phyloP scores from a whole-genome alignment of 1,140 invertebrate species.

The Pseudomyrmex concolor region DNA sequence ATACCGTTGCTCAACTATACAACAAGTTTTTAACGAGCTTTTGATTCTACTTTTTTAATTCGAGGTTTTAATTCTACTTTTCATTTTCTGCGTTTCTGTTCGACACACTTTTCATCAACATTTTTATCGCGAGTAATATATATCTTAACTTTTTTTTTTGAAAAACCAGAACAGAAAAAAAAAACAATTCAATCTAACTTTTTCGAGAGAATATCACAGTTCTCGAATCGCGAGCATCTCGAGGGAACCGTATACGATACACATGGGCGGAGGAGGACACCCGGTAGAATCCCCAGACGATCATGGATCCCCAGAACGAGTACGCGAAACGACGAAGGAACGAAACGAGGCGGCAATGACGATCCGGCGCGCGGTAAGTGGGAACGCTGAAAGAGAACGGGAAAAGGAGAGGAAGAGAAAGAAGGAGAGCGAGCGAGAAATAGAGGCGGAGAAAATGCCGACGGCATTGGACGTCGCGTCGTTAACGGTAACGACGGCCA shows the following conservation, averaged over 20 bases:
- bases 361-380: conserved; percentile 31
- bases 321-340: conserved; percentile 43
- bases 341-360: conserved; percentile 56
- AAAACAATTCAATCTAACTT: too few relatives aligned
- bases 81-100: too few relatives aligned
- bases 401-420: conserved; percentile 49
- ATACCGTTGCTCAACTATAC: too few relatives aligned
- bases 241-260: not conserved
- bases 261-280: conserved; percentile 1
- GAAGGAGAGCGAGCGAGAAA: conserved; percentile 49
- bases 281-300: conserved; percentile 50
- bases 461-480: conserved; percentile 76
- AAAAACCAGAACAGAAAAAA: too few relatives aligned
- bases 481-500: conserved; percentile 81
- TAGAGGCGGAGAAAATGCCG: conserved; percentile 62
- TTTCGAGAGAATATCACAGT: not conserved
- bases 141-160: too few relatives aligned
- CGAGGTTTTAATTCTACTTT: too few relatives aligned
- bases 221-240: not conserved
- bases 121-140: not conserved
- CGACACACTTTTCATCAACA: not conserved
- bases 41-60: too few relatives aligned
- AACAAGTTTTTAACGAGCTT: too few relatives aligned
- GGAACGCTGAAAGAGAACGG: conserved; percentile 38
- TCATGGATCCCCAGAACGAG: conserved; percentile 32